phyloP scores from a whole-genome alignment of 2,888 invertebrate genomes.

The Dynastes grantii region DNA sequence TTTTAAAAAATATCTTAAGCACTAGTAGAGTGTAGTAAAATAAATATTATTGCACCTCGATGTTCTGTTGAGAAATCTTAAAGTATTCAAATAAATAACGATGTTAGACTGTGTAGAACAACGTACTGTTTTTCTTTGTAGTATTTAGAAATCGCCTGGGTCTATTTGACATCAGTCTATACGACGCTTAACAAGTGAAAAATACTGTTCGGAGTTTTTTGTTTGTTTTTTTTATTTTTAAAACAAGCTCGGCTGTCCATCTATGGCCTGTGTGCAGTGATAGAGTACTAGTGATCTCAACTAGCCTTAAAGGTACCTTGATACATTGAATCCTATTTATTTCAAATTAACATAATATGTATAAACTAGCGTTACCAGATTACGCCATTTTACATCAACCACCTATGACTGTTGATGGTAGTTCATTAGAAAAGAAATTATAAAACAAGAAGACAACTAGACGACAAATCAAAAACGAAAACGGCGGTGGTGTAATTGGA shows the following conservation, averaged over 20 bases:
- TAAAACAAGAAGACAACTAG: background rate
- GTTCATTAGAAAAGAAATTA: conserved; percentile 9
- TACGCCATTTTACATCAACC: conserved; percentile 69
- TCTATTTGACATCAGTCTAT: conserved; percentile 17
- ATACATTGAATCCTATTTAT: conserved; percentile 66
- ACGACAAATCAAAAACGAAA: conserved; percentile 15
- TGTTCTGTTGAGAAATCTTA: background rate
- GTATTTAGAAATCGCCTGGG: conserved; percentile 14
- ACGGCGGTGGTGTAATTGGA: conserved; percentile 27
- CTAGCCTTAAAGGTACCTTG: conserved; percentile 71
- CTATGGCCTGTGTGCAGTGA: conserved; percentile 66
- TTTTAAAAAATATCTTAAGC: background rate
- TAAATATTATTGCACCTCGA: background rate
- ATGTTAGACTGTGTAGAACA: conserved; percentile 5
- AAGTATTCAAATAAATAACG: conserved; percentile 25
- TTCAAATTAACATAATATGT: conserved; percentile 52
- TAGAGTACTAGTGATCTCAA: conserved; percentile 71
- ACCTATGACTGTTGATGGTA: conserved; percentile 67
- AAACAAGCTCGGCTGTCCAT: conserved; percentile 59
- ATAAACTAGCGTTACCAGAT: conserved; percentile 63
- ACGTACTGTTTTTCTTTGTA: background rate
- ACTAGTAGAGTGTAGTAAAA: background rate
- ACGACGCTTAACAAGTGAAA: conserved; percentile 7
- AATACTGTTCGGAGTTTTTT: background rate
- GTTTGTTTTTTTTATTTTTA: background rate